Evolutionary conservation across 2,888 invertebrate genomes (phyloP), one percentile per base, ranked within the genome.

Genomic region (Euzophera pinguis): DNA sequence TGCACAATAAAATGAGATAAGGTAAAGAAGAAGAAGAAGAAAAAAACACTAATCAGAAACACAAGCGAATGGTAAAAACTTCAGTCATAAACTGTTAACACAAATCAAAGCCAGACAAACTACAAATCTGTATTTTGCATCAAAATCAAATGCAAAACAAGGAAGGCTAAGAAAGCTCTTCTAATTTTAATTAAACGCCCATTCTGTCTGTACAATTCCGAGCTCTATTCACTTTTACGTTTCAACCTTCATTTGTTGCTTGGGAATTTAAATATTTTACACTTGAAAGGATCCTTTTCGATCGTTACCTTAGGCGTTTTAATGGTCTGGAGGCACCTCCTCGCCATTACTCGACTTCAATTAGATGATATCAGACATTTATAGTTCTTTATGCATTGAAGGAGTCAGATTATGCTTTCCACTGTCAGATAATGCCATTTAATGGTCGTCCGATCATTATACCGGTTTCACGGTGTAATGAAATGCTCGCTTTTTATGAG

Each of bases 281-380:
- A 75, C 79, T 80, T 68, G 74, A 75, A 74, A 72, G 71, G 77
- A 70, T 71, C 72, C 67, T 70, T 70, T 73, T 68, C 74, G 76
- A 83, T 82, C 78, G 78, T 81, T 80, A 80, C 80, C 76, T 78
- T 69, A 77, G 82, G 78, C 81, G 69, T 78, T 87, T 84, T 84
- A 87, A 86, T 78, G 80, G 69, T 64, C 65, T 57, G 52, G 53
- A 63, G 62, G 63, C 54, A 61, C 72, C 67, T 62, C 71, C 61
- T 65, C 58, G 45, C 72, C 79, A 76, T 87, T 81, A 84, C 76
- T 83, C 65, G 69, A 71, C 75, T 87, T 89, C 86, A 88, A 88
- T 89, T 87, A 87, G 87, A 89, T 88, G 81, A 83, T 88, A 89
- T 89, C 88, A 81, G 84, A 86, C 87, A 66, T 87, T 88, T 84